phyloP scores from a whole-genome alignment of 2,113 vertebrate species.

The Ploceus nigricollis region DNA sequence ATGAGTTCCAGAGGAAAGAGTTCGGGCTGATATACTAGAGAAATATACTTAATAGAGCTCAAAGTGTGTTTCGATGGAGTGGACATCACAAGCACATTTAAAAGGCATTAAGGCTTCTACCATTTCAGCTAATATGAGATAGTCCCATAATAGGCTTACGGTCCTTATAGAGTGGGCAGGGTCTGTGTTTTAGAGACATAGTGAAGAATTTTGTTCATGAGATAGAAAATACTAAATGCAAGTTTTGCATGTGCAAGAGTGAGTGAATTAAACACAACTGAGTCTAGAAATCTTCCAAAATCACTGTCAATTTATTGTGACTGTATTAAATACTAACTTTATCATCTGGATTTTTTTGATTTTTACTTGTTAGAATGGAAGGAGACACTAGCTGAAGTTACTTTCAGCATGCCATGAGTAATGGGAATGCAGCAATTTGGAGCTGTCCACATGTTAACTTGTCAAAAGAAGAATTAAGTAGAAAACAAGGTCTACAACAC shows the following conservation, averaged over 20 bases:
- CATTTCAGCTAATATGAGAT: not conserved
- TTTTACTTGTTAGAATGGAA: conserved; percentile 6
- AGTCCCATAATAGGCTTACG: not conserved
- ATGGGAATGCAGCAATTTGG: not conserved
- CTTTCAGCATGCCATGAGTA: not conserved
- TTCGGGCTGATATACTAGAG: not conserved
- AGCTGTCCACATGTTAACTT: not conserved
- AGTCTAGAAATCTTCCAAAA: not conserved
- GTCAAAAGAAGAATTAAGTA: not conserved
- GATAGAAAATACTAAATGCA: not conserved
- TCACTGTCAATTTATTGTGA: not conserved
- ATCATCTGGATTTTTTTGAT: not conserved
- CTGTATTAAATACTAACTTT: not conserved
- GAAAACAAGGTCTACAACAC: not conserved
- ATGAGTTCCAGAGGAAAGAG: not conserved
- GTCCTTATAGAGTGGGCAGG: not conserved
- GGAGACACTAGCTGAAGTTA: not conserved
- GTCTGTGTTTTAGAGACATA: not conserved
- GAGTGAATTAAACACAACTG: not conserved
- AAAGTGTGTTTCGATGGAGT: not conserved
- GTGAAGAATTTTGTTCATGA: not conserved
- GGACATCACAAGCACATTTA: not conserved
- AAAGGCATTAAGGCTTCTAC: not conserved
- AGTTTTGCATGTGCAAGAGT: not conserved
- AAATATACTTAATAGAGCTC: not conserved